Evolutionary conservation across 2,113 vertebrate genomes (phyloP).

Genomic region (Donacobius atricapilla): DNA sequence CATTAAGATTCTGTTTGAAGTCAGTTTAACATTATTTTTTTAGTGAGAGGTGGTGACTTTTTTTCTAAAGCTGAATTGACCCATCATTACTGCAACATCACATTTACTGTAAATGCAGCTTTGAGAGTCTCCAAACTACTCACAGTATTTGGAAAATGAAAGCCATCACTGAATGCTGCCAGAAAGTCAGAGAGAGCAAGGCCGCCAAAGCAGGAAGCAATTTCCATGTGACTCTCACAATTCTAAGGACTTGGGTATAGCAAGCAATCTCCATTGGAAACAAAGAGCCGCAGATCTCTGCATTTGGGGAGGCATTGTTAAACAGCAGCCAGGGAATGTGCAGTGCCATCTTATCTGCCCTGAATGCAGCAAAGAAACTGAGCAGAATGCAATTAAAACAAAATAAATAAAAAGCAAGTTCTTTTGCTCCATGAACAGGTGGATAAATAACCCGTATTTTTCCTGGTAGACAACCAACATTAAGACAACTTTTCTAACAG

Average conservation of each 20-base stretch:
- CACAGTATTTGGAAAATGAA: conserved; percentile 42
- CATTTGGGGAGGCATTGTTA: background rate
- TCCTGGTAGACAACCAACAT: background rate
- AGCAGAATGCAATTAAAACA: background rate
- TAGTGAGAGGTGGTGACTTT: background rate
- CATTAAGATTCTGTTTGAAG: conserved; percentile 36
- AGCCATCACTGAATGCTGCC: background rate
- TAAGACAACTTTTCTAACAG: background rate
- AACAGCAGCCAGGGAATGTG: background rate
- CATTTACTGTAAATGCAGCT: conserved; percentile 39
- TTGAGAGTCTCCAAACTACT: conserved; percentile 40
- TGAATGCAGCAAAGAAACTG: background rate
- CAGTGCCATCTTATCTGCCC: background rate
- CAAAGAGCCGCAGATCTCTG: background rate
- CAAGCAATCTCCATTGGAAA: background rate
- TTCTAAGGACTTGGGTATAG: background rate
- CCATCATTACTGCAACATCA: conserved; percentile 44
- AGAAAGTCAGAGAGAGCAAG: conserved; percentile 16
- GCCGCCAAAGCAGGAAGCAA: background rate
- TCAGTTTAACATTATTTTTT: background rate
- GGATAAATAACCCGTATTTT: background rate
- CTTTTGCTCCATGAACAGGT: background rate
- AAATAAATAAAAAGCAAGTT: background rate
- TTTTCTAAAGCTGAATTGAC: conserved; percentile 33
- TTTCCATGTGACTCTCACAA: background rate